A percentile compares a stretch with the other conserved stretches of the same genome.
phyloP scores from a whole-genome alignment of 2,797 vertebrate genomes.

The Aselliscus stoliczkanus region DNA sequence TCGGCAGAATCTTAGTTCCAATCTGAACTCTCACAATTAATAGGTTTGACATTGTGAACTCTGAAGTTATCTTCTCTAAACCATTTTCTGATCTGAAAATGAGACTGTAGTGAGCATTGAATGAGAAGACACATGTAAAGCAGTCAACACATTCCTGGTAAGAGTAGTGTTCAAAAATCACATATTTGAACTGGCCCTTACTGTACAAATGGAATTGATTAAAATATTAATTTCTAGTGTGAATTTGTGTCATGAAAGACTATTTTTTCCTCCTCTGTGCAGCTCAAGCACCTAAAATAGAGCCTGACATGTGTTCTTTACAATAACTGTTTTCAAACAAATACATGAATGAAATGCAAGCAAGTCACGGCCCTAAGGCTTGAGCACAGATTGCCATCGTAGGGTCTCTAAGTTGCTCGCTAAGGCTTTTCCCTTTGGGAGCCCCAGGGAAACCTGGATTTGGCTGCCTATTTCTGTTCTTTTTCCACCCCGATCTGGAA shows the following conservation, averaged over 20 bases:
- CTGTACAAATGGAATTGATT: neutral
- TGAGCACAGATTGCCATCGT: too few relatives aligned
- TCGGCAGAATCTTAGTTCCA: neutral
- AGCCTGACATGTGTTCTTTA: neutral
- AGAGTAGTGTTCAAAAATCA: neutral
- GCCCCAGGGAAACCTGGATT: neutral
- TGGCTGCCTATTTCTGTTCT: neutral
- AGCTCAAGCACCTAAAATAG: neutral
- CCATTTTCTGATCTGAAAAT: neutral
- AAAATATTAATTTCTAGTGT: neutral
- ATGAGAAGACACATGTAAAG: neutral
- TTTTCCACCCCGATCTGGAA: neutral
- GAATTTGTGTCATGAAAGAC: neutral
- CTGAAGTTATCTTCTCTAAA: neutral
- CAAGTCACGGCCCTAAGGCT: neutral
- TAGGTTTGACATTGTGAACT: neutral
- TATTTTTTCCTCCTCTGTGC: neutral
- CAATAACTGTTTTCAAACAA: neutral
- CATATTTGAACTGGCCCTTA: neutral
- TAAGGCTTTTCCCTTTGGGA: neutral
- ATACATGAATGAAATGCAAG: neutral
- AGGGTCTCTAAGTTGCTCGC: neutral
- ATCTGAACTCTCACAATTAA: neutral
- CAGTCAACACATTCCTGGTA: neutral
- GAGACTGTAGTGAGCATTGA: neutral